Conservation (phyloP, 2,888 invertebrate genomes). For the Deilephila porcellus region DNA sequence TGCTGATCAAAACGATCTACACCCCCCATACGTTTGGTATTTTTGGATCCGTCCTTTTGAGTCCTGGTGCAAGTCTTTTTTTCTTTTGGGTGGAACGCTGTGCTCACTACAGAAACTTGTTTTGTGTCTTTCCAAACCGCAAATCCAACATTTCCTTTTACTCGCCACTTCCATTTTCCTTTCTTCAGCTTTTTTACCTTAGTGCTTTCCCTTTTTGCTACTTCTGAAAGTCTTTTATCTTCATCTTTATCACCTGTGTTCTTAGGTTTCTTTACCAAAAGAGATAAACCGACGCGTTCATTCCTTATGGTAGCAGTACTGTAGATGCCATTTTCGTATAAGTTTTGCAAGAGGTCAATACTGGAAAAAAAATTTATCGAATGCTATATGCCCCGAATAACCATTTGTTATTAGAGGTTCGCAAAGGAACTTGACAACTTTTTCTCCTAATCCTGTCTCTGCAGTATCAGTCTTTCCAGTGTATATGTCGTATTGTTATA, state of each 20-base stretch:
- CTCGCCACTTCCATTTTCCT: constrained; percentile 43
- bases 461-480: constrained; percentile 28
- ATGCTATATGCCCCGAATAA: background rate
- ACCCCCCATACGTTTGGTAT: constrained; percentile 40
- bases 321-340: background rate
- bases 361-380: background rate
- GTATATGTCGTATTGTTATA: constrained; percentile 19
- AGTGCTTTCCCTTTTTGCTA: constrained; percentile 33
- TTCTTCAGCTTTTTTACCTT: constrained; percentile 36
- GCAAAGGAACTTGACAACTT: constrained; percentile 18
- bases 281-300: background rate
- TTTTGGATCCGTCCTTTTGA: constrained; percentile 42
- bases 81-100: constrained; percentile 31
- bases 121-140: constrained; percentile 35
- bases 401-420: background rate
- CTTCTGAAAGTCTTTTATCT: constrained; percentile 27
- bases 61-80: constrained; percentile 35
- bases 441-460: constrained; percentile 24
- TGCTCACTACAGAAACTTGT: constrained; percentile 31
- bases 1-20: constrained; percentile 41
- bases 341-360: background rate
- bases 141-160: constrained; percentile 33
- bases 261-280: background rate
- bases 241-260: background rate
- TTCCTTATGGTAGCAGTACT: background rate